phyloP scores from a whole-genome alignment of 1,140 invertebrate genomes.

The Pentalonia nigronervosa region DNA sequence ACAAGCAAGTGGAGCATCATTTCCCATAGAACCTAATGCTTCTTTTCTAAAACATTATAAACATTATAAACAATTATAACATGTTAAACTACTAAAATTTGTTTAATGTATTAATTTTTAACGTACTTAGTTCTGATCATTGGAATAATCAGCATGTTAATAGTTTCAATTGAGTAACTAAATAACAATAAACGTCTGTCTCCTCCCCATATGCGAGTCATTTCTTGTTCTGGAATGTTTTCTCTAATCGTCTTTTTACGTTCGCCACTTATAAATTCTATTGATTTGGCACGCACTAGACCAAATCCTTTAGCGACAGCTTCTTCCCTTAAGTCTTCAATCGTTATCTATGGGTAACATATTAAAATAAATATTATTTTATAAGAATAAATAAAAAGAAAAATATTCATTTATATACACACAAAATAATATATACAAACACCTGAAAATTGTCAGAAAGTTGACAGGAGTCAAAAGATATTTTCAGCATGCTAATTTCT shows the following conservation, averaged over 20 bases:
- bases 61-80: no score
- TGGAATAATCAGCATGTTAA: constrained; percentile 91
- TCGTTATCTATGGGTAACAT: constrained; percentile 68
- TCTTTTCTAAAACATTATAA: constrained; percentile 80
- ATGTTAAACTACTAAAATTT: neutral
- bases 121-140: constrained; percentile 96
- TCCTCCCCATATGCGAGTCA: constrained; percentile 69
- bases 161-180: constrained; percentile 94
- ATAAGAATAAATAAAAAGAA: neutral
- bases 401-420: neutral
- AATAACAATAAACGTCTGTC: constrained; percentile 91
- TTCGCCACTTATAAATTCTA: constrained; percentile 60
- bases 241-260: constrained; percentile 59
- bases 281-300: constrained; percentile 59
- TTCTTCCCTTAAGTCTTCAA: constrained; percentile 72
- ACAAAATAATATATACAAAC: constrained; percentile 17
- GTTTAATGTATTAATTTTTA: constrained; percentile 45
- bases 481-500: neutral
- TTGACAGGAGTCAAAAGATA: neutral
- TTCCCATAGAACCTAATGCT: constrained; percentile 98
- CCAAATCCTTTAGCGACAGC: constrained; percentile 61
- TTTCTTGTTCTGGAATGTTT: constrained; percentile 61
- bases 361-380: neutral
- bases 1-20: constrained; percentile 96
- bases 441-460: neutral